Conservation (phyloP, 1,140 invertebrate species). For the Atta texana region DNA sequence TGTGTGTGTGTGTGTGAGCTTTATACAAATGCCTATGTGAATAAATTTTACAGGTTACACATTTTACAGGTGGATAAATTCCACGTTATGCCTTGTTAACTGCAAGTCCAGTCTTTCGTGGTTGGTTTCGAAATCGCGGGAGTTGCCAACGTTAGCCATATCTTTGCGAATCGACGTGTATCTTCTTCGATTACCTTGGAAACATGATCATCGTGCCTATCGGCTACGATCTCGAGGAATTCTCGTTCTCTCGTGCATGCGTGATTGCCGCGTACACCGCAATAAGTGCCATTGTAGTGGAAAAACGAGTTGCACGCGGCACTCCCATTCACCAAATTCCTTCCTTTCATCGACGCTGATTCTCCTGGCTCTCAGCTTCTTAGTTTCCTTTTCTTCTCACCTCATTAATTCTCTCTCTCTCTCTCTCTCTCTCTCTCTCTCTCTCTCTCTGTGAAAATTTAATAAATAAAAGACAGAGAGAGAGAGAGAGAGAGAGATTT, state of each 20-base stretch:
- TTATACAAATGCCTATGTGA: background rate
- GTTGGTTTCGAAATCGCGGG: constrained; percentile 12
- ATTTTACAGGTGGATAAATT: constrained; percentile 14
- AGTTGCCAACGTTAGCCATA: constrained; percentile 9
- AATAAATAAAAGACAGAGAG: background rate
- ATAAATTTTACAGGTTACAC: background rate
- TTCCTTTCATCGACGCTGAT: constrained; percentile 82
- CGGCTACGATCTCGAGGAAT: constrained; percentile 61
- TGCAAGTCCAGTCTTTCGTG: background rate
- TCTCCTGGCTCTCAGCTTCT: constrained; percentile 66
- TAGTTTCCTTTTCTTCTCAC: constrained; percentile 56
- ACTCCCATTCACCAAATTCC: constrained; percentile 84
- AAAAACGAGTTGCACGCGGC: constrained; percentile 78
- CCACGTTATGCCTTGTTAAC: background rate
- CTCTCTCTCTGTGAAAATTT: no score
- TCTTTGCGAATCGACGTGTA: constrained; percentile 31
- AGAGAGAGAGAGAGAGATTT: background rate
- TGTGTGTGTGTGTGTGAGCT: no score
- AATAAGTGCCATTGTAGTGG: constrained; percentile 60
- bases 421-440: no score
- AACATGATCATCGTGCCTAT: constrained; percentile 47
- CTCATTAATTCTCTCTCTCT: background rate
- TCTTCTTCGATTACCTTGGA: constrained; percentile 66
- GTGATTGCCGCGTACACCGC: constrained; percentile 13
- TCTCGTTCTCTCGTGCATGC: constrained; percentile 49